Base-by-base conservation (phyloP, 23 tunicate genomes). In the Pegea sp. region DNA sequence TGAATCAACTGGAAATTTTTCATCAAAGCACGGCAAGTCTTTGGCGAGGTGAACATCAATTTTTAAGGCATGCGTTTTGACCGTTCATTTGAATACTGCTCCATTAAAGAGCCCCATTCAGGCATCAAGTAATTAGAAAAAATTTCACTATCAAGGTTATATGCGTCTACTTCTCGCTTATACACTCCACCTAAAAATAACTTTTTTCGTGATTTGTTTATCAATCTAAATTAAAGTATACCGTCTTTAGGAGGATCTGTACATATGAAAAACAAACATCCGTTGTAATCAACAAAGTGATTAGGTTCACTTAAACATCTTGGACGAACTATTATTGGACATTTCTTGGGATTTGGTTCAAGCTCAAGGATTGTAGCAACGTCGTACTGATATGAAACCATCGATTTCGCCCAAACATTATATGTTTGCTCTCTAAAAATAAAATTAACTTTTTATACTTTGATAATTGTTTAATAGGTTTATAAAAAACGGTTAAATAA, bases 251-350 rank as follows among this genome's bases (percentile, higher is more conserved):
- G 52, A 8, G 68, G 79, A 19, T 18, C 1, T 26, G 57, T 49
- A 31, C 79, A 72, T 16, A 64, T 56, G 8, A 72, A 57, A 49
- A 72, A 64, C 64, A 72, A 57, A 34, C 79, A 72, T 49, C 66
- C 64, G 42, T 72, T 72, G 59, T 56, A 64, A 49, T 72, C 79
- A 4, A 66, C 55, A 44, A 72, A 57, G 25, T 29, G 27, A 5
- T 19, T 28, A 26, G 70, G 64, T 29, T 56, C 21, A 1, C 23
- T 57, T 22, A 26, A n/a, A 31, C 79, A 72, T 4, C 59, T 53
- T 2, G 79, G 79, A 33, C 42, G 63, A 22, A 50, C 58, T 16
- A 51, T 56, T 13, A 26, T 29, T 5, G 70, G 79, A 33, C 79
- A 72, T 44, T 57, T 57, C 1, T 64, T 24, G 1, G 57, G 62